phyloP scores from a whole-genome alignment of 2,888 invertebrate species.

The Meghimatium bilineatum region DNA sequence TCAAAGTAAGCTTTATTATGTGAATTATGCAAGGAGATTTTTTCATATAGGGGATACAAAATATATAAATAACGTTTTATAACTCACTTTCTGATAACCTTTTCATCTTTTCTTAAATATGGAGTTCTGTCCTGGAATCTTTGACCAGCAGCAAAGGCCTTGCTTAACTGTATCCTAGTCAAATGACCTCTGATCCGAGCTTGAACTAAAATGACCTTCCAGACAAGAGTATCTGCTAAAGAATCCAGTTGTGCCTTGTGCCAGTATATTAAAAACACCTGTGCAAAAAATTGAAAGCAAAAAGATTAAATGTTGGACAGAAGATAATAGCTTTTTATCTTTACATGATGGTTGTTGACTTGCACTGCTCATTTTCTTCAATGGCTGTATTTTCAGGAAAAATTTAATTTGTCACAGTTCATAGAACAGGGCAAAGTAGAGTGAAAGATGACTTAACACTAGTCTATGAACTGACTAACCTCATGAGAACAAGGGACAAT shows the following conservation, averaged over 20 bases:
- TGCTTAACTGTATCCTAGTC: constrained; percentile 12
- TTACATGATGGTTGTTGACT: not conserved
- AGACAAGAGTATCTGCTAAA: constrained; percentile 25
- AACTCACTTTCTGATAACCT: constrained; percentile 8
- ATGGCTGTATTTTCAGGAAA: too few relatives aligned
- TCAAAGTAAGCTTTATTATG: too few relatives aligned
- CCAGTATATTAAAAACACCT: constrained; percentile 51
- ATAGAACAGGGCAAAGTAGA: too few relatives aligned
- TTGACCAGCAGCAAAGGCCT: not conserved
- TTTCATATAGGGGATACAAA: too few relatives aligned
- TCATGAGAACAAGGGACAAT: too few relatives aligned
- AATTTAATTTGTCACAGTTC: too few relatives aligned
- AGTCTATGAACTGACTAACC: too few relatives aligned
- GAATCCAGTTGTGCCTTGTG: constrained; percentile 41
- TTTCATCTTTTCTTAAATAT: not conserved
- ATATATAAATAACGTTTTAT: too few relatives aligned
- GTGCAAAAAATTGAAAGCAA: not conserved
- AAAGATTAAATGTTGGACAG: not conserved
- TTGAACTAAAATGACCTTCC: constrained; percentile 42
- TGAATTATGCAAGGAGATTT: too few relatives aligned
- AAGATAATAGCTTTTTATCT: not conserved
- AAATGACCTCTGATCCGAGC: constrained; percentile 33
- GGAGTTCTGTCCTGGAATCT: not conserved
- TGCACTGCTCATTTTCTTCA: not conserved
- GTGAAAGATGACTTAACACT: too few relatives aligned